Evolutionary conservation across 2,113 vertebrate genomes (phyloP).

Genomic region (Platichthys flesus): DNA sequence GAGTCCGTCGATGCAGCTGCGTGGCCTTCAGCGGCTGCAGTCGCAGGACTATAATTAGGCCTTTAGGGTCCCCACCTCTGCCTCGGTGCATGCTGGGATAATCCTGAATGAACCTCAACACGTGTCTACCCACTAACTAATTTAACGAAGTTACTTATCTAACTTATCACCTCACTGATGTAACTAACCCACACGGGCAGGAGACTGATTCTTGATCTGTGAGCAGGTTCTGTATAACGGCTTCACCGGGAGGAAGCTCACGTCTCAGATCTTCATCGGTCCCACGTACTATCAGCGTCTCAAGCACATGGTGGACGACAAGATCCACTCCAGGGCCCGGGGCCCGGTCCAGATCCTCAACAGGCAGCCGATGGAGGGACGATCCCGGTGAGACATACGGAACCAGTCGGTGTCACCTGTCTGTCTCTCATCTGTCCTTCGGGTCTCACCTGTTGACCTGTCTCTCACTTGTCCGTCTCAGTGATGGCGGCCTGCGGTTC

Average conservation of each 20-base stretch:
- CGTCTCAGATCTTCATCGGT: slow-evolving; percentile 98
- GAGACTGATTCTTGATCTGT: slow-evolving; percentile 6
- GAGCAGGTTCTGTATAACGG: slow-evolving; percentile 94
- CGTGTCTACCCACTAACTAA: no score
- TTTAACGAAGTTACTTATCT: background rate
- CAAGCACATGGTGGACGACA: slow-evolving; percentile 99
- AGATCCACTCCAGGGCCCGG: slow-evolving; percentile 97
- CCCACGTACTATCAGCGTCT: slow-evolving; percentile 97
- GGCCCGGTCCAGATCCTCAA: slow-evolving; percentile 99
- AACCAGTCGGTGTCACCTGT: background rate
- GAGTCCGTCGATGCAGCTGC: no score
- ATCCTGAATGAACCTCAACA: no score
- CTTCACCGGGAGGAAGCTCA: slow-evolving; percentile 97
- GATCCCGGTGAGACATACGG: slow-evolving; percentile 89
- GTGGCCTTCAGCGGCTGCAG: no score
- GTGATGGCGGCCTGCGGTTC: slow-evolving; percentile 96
- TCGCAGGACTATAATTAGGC: no score
- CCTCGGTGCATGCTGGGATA: no score
- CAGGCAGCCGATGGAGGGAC: slow-evolving; percentile 97
- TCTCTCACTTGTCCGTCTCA: slow-evolving; percentile 51
- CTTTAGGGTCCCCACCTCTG: no score
- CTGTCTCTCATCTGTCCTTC: background rate
- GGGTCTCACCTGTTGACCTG: background rate
- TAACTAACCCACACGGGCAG: no score
- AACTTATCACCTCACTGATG: no score